A percentile compares a stretch with the other conserved stretches of the same genome.
Evolutionary conservation across 1,140 invertebrate genomes (phyloP).

Genomic region (Zaprionus tsacasi): DNA sequence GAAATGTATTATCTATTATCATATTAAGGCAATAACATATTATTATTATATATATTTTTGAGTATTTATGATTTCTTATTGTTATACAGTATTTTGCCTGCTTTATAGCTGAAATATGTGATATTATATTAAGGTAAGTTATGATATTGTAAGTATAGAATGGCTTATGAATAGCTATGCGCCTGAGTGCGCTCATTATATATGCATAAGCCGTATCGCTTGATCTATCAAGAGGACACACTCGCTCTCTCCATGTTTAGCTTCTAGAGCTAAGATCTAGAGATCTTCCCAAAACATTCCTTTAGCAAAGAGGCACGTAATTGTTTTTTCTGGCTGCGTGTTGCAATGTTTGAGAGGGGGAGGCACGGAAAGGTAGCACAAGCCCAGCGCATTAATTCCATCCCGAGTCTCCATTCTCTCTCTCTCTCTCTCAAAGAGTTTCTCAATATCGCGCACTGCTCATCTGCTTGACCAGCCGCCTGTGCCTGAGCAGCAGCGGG

Average conservation of each 20-base stretch:
- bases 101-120: no score
- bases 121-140: no score
- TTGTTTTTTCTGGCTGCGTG: conserved; percentile 27
- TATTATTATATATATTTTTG: not conserved
- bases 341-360: conserved; percentile 23
- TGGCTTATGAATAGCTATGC: not conserved
- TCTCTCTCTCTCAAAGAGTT: conserved; percentile 32
- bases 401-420: not conserved
- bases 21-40: not conserved
- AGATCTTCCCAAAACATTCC: not conserved
- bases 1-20: not conserved
- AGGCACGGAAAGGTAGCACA: not conserved
- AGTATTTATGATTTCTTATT: no score
- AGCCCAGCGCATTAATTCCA: not conserved
- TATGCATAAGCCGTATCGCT: not conserved
- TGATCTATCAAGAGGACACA: not conserved
- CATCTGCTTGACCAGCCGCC: conserved; percentile 69
- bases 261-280: not conserved
- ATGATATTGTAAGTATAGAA: no score
- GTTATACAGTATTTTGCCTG: no score
- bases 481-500: not conserved
- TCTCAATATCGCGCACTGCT: conserved; percentile 53
- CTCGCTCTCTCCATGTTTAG: not conserved
- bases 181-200: not conserved
- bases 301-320: not conserved